Conservation (phyloP, 2,888 invertebrate genomes). For the Arrhopalites spinosus region DNA sequence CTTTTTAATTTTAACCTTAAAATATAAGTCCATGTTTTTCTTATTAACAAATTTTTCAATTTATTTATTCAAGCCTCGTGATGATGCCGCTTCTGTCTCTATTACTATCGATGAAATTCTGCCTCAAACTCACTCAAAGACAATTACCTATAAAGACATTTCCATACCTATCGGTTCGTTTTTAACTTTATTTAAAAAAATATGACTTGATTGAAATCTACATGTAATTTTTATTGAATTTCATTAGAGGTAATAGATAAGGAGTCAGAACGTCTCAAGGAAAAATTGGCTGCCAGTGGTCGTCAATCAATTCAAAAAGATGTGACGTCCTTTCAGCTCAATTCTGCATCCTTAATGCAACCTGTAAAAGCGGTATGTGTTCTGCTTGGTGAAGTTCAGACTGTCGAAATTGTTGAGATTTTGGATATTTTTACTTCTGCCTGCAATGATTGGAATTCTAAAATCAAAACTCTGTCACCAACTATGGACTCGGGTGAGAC, state of each 20-base stretch:
- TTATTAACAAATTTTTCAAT: constrained; percentile 19
- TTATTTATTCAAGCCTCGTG: constrained; percentile 63
- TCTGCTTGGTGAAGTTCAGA: constrained; percentile 85
- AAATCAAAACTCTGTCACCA: constrained; percentile 40
- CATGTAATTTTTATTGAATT: too few relatives aligned
- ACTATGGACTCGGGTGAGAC: too few relatives aligned
- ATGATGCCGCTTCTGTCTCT: constrained; percentile 77
- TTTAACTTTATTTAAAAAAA: too few relatives aligned
- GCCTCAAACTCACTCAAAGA: constrained; percentile 73
- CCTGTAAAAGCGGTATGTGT: constrained; percentile 92
- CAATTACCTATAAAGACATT: constrained; percentile 76
- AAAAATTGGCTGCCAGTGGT: constrained; percentile 65
- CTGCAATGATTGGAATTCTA: constrained; percentile 59
- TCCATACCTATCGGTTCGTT: constrained; percentile 36
- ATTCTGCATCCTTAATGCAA: constrained; percentile 78
- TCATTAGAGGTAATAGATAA: constrained; percentile 54
- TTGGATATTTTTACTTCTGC: constrained; percentile 69
- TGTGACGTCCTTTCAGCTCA: constrained; percentile 65
- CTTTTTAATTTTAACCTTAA: constrained; percentile 21
- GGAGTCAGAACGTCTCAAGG: constrained; percentile 51
- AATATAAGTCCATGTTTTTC: neutral
- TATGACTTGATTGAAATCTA: too few relatives aligned
- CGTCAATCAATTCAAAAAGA: constrained; percentile 80
- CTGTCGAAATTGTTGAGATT: constrained; percentile 80
- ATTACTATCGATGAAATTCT: constrained; percentile 78